Base-by-base conservation (phyloP, 2,113 vertebrate genomes). In the Gallinago undulata region DNA sequence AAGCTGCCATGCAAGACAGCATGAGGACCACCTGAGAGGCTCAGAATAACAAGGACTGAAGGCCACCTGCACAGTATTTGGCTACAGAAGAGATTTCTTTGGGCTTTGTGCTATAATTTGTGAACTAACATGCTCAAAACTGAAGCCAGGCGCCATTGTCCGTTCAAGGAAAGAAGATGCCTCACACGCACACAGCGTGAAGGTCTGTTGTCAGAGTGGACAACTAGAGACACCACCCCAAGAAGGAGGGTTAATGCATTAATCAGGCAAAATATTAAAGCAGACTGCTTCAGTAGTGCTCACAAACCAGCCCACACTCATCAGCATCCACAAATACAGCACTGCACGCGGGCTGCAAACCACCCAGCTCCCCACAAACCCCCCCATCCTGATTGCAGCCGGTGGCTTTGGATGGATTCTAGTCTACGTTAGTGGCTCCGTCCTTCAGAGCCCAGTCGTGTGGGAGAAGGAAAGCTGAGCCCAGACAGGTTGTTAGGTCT, bases 121-220 rank as follows among this genome's bases (percentile, higher is more conserved):
- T 51, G 51, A 86, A 63, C 19, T 62, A 81, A 90, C 37, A 25
- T 70, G 56, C 80, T 63, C 86, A 77, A 94, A 92, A 94, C 80
- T 1, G 48, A 94, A 96, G 86, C 87, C 80, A 84, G 89, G 73
- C 3, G 21, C 89, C 76, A 31, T 57, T 74, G 76, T 70, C 68
- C 13, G 2, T 28, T 74, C 45, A 68, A 81, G 47, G 43, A 74
- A 93, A 82, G 39, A n/a, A 1, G 5, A 82, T 19, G 35, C 43
- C 77, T 68, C 24, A 5, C 8, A 55, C 0, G 2, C 5, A 72
- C 35, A 17, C 4, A 24, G 27, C 1, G 0, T 19, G 28, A 87
- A 72, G 43, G 39, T 35, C 81, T 81, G 73, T 35, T 31, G 60
- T 53, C 62, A 55, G 45, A 70, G 64, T 4, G 8, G 75, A 79